Evolutionary conservation across 2,888 invertebrate species (phyloP).

Genomic region (Lycia hirtaria): DNA sequence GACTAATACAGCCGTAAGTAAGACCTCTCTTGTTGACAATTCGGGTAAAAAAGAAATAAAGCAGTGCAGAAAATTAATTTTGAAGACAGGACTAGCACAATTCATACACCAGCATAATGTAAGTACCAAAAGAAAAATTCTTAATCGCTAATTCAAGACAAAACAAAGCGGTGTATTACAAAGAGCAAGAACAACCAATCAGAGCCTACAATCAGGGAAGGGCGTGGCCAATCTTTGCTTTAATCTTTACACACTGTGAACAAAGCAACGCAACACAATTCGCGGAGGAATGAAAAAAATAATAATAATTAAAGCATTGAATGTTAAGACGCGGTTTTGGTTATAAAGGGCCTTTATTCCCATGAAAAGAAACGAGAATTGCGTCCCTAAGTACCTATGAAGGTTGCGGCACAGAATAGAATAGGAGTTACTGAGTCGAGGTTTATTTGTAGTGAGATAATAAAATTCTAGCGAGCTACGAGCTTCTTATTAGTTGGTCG

Average conservation of each 20-base stretch:
- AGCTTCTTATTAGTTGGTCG: constrained; percentile 17
- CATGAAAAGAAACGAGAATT: constrained; percentile 46
- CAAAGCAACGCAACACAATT: constrained; percentile 71
- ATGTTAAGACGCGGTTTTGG: constrained; percentile 45
- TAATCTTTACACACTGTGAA: constrained; percentile 66
- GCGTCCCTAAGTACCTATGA: constrained; percentile 35
- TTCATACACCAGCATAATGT: constrained; percentile 24
- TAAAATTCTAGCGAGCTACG: constrained; percentile 29
- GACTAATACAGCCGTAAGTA: no score
- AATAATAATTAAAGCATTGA: constrained; percentile 71
- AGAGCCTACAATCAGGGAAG: constrained; percentile 58
- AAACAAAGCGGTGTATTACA: constrained; percentile 73
- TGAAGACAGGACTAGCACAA: constrained; percentile 2
- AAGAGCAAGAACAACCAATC: constrained; percentile 74
- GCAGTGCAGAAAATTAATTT: constrained; percentile 4
- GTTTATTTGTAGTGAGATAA: constrained; percentile 35
- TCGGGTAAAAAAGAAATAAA: no score
- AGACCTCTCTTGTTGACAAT: no score
- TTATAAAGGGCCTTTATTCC: constrained; percentile 46
- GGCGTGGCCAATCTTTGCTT: constrained; percentile 74
- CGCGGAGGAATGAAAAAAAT: constrained; percentile 66
- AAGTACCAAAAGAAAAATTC: constrained; percentile 39
- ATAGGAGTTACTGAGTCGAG: background rate
- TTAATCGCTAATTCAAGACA: constrained; percentile 69
- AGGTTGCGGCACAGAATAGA: constrained; percentile 7